These are phyloP conservation scores for Drosophila emarginata DNA, from an alignment of 2,888 invertebrate genomes.

Conservation along the genomic window DNA sequence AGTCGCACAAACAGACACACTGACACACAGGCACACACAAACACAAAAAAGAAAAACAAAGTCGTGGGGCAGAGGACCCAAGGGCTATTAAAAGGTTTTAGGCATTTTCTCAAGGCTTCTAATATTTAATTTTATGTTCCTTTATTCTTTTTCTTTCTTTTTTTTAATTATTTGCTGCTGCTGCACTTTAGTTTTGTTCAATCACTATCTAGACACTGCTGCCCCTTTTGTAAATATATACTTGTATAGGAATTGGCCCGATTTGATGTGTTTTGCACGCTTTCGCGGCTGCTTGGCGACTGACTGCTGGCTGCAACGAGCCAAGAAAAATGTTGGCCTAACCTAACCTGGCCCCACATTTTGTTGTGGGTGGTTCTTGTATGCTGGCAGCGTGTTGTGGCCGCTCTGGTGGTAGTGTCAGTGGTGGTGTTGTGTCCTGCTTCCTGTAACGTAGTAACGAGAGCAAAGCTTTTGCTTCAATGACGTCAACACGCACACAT, in stretches of 20 bases:
- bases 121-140: background rate
- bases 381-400: conserved; percentile 16
- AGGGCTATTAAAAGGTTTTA: conserved; percentile 6
- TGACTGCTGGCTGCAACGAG: conserved; percentile 52
- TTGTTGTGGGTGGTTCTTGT: conserved; percentile 20
- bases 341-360: conserved; percentile 19
- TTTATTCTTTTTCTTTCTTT: too few relatives aligned
- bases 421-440: conserved; percentile 59
- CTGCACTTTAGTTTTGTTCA: background rate
- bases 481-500: conserved; percentile 71
- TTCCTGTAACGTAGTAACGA: conserved; percentile 71
- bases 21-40: conserved; percentile 21
- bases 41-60: conserved; percentile 26
- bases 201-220: background rate
- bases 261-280: conserved; percentile 57
- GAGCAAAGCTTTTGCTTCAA: conserved; percentile 69
- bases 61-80: conserved; percentile 12
- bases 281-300: conserved; percentile 77
- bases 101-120: background rate
- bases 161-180: background rate
- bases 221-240: background rate
- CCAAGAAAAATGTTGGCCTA: conserved; percentile 61
- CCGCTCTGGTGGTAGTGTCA: conserved; percentile 29
- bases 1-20: conserved; percentile 23
- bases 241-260: conserved; percentile 15